These are phyloP conservation scores for Pseudoatta argentina DNA, from an alignment of 1,140 invertebrate genomes.

Conservation along the genomic window DNA sequence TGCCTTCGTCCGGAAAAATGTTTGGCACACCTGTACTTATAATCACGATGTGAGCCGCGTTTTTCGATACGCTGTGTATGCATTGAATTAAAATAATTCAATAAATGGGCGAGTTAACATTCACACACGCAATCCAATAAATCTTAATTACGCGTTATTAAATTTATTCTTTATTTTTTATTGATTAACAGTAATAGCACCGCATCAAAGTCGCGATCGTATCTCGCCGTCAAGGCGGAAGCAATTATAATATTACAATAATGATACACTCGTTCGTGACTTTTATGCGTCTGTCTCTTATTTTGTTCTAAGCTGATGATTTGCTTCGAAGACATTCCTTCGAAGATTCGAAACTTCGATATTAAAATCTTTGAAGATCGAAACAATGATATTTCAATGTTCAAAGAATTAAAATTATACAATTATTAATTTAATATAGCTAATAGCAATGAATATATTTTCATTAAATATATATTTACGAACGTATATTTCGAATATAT, in stretches of 20 bases:
- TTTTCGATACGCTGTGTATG: background rate
- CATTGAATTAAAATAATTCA: conserved; percentile 22
- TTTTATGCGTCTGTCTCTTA: background rate
- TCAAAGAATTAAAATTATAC: too few species aligned
- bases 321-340: too few species aligned
- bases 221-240: background rate
- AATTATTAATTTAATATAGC: too few species aligned
- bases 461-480: too few species aligned
- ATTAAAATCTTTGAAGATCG: too few species aligned
- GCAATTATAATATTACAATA: conserved; percentile 36
- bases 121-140: conserved; percentile 40
- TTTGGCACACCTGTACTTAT: background rate
- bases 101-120: conserved; percentile 25
- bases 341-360: too few species aligned
- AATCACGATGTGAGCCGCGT: conserved; percentile 25
- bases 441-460: too few species aligned
- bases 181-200: conserved; percentile 43
- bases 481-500: too few species aligned
- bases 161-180: conserved; percentile 30
- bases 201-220: background rate
- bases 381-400: too few species aligned
- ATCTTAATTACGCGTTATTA: conserved; percentile 37
- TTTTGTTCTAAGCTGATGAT: background rate
- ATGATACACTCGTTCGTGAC: background rate
- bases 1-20: conserved; percentile 28